Evolutionary conservation across 2,888 invertebrate species (phyloP).

Genomic region (Sthenelais limicola): DNA sequence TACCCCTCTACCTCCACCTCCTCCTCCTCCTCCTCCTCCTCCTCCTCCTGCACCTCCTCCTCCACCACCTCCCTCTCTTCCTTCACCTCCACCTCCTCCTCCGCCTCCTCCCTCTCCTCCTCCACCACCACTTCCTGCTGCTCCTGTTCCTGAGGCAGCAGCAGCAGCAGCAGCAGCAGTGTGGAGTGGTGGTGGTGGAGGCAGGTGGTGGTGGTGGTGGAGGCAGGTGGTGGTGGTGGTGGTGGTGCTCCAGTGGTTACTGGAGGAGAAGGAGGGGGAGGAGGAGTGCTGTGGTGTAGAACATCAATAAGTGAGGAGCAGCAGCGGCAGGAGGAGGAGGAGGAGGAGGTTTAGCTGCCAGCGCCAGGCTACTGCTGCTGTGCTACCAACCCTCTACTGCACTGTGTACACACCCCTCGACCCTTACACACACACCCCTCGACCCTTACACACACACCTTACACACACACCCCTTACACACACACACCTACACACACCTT

Average conservation of each 20-base stretch:
- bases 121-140: neutral
- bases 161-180: neutral
- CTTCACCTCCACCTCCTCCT: neutral
- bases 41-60: neutral
- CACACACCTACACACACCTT: too few species aligned
- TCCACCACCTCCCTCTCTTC: neutral
- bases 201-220: neutral
- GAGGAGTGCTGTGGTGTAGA: neutral
- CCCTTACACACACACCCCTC: too few species aligned
- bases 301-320: too few species aligned
- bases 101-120: neutral
- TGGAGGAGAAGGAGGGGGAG: neutral
- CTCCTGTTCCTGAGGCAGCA: neutral
- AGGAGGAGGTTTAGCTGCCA: too few species aligned
- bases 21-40: neutral
- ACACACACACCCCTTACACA: too few species aligned
- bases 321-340: too few species aligned
- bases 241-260: neutral
- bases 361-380: too few species aligned
- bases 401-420: too few species aligned
- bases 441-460: too few species aligned
- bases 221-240: neutral
- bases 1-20: neutral
- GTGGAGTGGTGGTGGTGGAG: conserved; percentile 7
- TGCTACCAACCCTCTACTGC: too few species aligned